Conservation (phyloP, 2,888 invertebrate genomes). For the Polydesmus complanatus region DNA sequence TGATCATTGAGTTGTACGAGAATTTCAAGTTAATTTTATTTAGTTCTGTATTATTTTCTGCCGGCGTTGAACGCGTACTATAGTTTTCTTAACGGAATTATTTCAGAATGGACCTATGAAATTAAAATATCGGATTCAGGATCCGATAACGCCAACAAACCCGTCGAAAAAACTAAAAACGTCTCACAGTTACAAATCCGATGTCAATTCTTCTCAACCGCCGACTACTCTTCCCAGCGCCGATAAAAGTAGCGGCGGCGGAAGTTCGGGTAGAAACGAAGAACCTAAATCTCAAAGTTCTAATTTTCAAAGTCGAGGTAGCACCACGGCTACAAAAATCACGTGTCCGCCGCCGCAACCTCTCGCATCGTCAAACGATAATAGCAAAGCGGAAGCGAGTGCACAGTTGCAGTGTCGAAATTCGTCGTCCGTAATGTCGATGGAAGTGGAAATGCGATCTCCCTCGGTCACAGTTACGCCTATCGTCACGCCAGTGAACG, state of each 20-base stretch:
- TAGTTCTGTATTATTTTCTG: no score
- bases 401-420: neutral
- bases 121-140: neutral
- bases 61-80: no score
- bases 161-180: conserved; percentile 5
- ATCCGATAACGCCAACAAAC: neutral
- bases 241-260: neutral
- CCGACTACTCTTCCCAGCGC: neutral
- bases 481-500: neutral
- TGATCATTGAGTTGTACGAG: no score
- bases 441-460: neutral
- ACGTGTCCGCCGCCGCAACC: neutral
- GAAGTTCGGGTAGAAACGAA: neutral
- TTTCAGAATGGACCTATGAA: conserved; percentile 13
- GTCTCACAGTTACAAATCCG: neutral
- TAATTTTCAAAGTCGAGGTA: neutral
- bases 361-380: neutral
- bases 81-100: no score
- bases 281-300: neutral
- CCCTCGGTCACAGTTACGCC: neutral
- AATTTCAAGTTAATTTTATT: no score
- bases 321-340: neutral
- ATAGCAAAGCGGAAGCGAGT: neutral
- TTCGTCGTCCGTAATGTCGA: neutral
- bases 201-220: neutral